A percentile compares a stretch with the other conserved stretches of the same genome.
Conservation (phyloP, 30 jellyfish, hydroid and myxozoan genomes). For the Chrysaora quinquecirrha region DNA sequence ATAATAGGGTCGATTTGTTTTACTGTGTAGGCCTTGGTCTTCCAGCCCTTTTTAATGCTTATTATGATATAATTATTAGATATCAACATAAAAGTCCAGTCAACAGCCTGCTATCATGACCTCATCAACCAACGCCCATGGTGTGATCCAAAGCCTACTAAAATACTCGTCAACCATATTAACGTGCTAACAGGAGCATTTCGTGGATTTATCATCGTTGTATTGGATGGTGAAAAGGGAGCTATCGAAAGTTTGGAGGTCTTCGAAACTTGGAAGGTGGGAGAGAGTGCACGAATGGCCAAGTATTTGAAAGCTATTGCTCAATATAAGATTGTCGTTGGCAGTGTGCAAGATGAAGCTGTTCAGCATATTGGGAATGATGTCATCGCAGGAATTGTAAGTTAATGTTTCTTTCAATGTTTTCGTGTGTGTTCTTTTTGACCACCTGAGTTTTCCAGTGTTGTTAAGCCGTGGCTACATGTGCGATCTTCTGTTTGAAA, state of each 20-base stretch:
- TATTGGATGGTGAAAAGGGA: conserved; percentile 32
- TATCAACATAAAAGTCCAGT: too few relatives aligned
- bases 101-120: conserved; percentile 25
- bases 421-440: not conserved
- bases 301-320: not conserved
- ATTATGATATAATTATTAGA: too few relatives aligned
- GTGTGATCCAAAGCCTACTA: conserved; percentile 33
- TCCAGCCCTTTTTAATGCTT: too few relatives aligned
- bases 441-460: too few relatives aligned
- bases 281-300: conserved; percentile 13
- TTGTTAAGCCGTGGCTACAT: too few relatives aligned
- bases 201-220: conserved; percentile 36
- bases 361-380: not conserved
- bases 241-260: not conserved
- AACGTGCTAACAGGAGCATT: conserved; percentile 8
- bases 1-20: too few relatives aligned
- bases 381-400: conserved; percentile 18
- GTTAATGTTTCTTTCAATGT: conserved; percentile 4
- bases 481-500: too few relatives aligned
- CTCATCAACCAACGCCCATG: not conserved
- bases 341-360: conserved; percentile 25
- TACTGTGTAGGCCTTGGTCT: too few relatives aligned
- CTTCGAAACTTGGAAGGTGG: conserved; percentile 16
- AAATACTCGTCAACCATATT: conserved; percentile 6
- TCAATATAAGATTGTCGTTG: conserved; percentile 30